These are phyloP conservation scores for Palloptera scutellata DNA, from an alignment of 2,888 invertebrate genomes.

Conservation along the genomic window DNA sequence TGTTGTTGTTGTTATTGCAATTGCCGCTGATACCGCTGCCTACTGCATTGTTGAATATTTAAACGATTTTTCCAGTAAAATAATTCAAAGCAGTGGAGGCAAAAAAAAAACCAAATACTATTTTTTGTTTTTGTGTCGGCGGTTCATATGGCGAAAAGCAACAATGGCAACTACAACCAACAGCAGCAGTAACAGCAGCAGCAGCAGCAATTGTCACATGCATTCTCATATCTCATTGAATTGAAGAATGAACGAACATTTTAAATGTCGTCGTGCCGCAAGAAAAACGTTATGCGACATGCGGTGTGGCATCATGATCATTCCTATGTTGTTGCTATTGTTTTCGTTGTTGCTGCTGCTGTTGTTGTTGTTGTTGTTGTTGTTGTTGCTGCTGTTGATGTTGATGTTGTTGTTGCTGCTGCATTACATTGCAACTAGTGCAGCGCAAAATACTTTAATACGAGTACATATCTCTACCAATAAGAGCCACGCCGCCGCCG, in stretches of 20 bases:
- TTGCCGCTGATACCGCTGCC: not conserved
- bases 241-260: too few relatives aligned
- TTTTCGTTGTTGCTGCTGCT: not conserved
- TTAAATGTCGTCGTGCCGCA: conserved; percentile 4
- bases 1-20: conserved; percentile 7
- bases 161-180: not conserved
- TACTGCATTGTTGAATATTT: not conserved
- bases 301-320: conserved; percentile 42
- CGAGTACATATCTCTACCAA: too few relatives aligned
- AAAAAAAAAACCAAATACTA: conserved; percentile 3
- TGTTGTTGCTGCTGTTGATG: conserved; percentile 19
- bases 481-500: too few relatives aligned
- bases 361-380: conserved; percentile 26
- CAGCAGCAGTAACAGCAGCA: too few relatives aligned
- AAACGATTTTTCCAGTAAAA: too few relatives aligned
- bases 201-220: too few relatives aligned
- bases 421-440: not conserved
- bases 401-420: not conserved
- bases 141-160: not conserved
- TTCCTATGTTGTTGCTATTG: conserved; percentile 1
- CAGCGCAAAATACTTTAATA: too few relatives aligned
- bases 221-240: too few relatives aligned
- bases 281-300: conserved; percentile 42
- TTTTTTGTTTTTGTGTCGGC: not conserved
- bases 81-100: too few relatives aligned